These are phyloP conservation scores for Oscheius onirici DNA, from an alignment of 2,888 invertebrate genomes.

Conservation along the genomic window DNA sequence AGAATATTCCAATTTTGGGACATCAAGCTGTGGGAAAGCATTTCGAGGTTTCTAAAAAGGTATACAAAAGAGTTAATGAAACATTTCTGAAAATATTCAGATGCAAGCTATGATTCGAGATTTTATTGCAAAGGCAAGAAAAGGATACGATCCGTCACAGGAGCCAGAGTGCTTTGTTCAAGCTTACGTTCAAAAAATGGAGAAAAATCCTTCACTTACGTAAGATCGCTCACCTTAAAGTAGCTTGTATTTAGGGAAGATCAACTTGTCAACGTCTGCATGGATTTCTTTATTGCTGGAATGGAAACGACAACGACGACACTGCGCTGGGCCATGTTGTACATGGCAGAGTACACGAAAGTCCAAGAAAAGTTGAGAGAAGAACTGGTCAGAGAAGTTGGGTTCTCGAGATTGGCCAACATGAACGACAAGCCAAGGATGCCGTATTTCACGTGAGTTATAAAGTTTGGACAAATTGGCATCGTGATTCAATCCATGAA, in stretches of 20 bases:
- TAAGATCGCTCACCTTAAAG: too few relatives aligned
- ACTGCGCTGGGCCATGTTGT: constrained; percentile 48
- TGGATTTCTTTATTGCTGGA: constrained; percentile 60
- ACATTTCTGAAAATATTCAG: too few relatives aligned
- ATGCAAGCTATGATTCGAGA: constrained; percentile 33
- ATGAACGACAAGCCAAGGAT: constrained; percentile 44
- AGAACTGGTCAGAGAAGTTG: constrained; percentile 43
- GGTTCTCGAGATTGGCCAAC: constrained; percentile 36
- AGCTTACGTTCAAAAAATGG: constrained; percentile 40
- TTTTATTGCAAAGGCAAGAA: constrained; percentile 32
- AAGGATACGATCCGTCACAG: constrained; percentile 28
- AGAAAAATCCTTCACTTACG: not conserved
- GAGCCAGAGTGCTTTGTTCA: constrained; percentile 50
- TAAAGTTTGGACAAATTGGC: too few relatives aligned
- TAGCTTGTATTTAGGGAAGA: constrained; percentile 2
- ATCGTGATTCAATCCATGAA: too few relatives aligned
- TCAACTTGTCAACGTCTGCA: constrained; percentile 2
- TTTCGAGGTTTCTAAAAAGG: not conserved
- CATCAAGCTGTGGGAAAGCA: constrained; percentile 12
- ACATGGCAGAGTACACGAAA: constrained; percentile 46
- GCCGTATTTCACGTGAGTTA: constrained; percentile 38
- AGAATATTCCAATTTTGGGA: constrained; percentile 15
- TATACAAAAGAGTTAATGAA: too few relatives aligned
- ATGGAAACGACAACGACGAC: constrained; percentile 60
- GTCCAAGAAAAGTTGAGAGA: constrained; percentile 48